Base-by-base conservation (phyloP, 2,113 vertebrate species). In the Psittacula cyanocephala region DNA sequence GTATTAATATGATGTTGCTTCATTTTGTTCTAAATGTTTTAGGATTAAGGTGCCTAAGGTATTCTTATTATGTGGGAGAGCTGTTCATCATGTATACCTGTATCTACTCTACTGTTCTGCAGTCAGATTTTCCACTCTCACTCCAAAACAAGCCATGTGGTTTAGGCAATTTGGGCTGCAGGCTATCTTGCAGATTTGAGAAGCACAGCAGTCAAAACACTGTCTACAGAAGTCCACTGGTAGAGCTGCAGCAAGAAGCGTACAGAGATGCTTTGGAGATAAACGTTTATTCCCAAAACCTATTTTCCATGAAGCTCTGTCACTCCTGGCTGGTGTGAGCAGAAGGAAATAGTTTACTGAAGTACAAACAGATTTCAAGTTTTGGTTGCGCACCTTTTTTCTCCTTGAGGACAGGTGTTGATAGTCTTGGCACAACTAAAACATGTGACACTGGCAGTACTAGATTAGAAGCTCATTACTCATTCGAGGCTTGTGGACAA, bases 1-100 rank as follows among this genome's bases (percentile, higher is more conserved):
- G n/a, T 52, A 53, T 63, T 63, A 80, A 60, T 37, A 55, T 19
- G 10, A 43, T 41, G 17, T 64, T 68, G 28, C 25, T 93, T 83
- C 11, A 23, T 90, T 94, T 93, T 94, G 16, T 77, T 82, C 35
- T 69, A 59, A 78, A 25, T 64, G 78, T 72, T 75, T 86, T 76
- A 88, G 37, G 55, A 83, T 81, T 67, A 89, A 75, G 47, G 31
- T 41, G 49, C 60, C 79, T 68, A 7, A 10, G 41, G 9, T 44
- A 53, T 64, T 60, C 41, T 80, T 81, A 75, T 37, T 57, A 28
- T 3, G 2, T 41, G 24, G 13, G 29, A 86, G 55, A 71, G 25
- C 20, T 84, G 35, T 62, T 95, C 27, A 79, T 81, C 62, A 39
- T 63, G 46, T 88, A 31, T 72, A 17, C 50, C 35, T 83, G 15